phyloP scores from a whole-genome alignment of 2,797 vertebrate genomes.

The Tinamus major region DNA sequence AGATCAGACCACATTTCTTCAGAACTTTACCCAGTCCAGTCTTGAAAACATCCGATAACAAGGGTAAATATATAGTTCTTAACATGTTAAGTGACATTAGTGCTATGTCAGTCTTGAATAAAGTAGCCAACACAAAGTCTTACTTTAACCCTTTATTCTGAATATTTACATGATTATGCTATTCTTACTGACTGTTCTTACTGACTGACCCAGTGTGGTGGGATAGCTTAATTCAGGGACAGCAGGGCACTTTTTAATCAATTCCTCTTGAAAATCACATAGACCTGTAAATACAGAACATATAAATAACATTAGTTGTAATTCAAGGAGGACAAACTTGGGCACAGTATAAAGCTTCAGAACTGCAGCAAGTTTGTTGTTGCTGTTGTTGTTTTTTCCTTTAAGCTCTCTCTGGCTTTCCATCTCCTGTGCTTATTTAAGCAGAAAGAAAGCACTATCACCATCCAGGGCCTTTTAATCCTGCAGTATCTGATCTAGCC shows the following conservation, averaged over 20 bases:
- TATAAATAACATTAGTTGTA: not conserved
- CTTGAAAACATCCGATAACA: not conserved
- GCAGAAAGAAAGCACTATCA: not conserved
- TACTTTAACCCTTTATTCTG: slow-evolving; percentile 21
- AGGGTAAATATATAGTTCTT: not conserved
- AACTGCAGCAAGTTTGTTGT: not conserved
- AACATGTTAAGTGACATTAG: not conserved
- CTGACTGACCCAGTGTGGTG: not conserved
- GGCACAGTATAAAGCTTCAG: not conserved
- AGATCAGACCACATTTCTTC: not conserved
- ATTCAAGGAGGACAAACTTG: not conserved
- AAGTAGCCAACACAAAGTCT: not conserved
- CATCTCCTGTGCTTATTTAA: not conserved
- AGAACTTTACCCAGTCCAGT: not conserved
- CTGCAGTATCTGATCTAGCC: not conserved
- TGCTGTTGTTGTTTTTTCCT: too few species aligned
- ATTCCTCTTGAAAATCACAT: slow-evolving; percentile 36
- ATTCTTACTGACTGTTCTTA: slow-evolving; percentile 6
- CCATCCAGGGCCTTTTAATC: not conserved
- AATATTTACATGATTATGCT: slow-evolving; percentile 17
- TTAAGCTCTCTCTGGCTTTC: not conserved
- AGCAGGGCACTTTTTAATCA: not conserved
- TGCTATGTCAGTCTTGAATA: not conserved
- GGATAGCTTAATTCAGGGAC: not conserved
- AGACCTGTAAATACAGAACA: not conserved